Evolutionary conservation across 2,797 vertebrate species (phyloP).

Genomic region (Phyllotis vaccarum): DNA sequence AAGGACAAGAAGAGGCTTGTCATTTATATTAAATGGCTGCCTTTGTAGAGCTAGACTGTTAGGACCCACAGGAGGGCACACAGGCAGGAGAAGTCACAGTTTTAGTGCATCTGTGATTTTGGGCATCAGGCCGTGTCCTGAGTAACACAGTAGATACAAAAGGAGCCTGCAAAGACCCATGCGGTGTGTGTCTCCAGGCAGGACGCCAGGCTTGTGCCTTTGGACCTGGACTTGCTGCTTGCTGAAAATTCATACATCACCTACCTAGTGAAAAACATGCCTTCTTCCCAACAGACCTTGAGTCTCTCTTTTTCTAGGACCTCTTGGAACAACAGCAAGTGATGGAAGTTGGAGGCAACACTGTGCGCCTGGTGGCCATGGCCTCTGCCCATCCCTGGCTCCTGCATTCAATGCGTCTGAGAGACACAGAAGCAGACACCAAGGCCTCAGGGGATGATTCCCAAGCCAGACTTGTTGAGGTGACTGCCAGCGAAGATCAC

Average conservation of each 20-base stretch:
- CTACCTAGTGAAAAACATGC: accelerated
- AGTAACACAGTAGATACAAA: background rate
- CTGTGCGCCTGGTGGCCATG: slow-evolving; percentile 90
- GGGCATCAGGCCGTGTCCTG: background rate
- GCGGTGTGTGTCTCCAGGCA: background rate
- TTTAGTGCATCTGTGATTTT: background rate
- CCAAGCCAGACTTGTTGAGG: background rate
- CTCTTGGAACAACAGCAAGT: slow-evolving; percentile 90
- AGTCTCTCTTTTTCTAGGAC: slow-evolving; percentile 87
- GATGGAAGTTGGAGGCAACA: slow-evolving; percentile 91
- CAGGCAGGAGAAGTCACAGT: background rate
- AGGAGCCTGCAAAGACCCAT: background rate
- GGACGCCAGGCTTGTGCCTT: background rate
- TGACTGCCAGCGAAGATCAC: slow-evolving; percentile 59
- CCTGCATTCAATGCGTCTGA: slow-evolving; percentile 85
- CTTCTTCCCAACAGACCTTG: background rate
- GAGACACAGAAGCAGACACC: slow-evolving; percentile 34
- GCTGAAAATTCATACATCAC: background rate
- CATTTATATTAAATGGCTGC: accelerated
- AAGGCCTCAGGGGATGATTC: slow-evolving; percentile 56
- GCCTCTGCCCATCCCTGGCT: slow-evolving; percentile 93
- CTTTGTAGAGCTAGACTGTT: too few relatives aligned
- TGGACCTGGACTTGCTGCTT: background rate
- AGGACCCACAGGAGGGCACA: background rate
- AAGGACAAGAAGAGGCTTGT: background rate